These are phyloP conservation scores for Sebastes matsubarae DNA, from an alignment of 2,797 vertebrate genomes.

Conservation along the genomic window DNA sequence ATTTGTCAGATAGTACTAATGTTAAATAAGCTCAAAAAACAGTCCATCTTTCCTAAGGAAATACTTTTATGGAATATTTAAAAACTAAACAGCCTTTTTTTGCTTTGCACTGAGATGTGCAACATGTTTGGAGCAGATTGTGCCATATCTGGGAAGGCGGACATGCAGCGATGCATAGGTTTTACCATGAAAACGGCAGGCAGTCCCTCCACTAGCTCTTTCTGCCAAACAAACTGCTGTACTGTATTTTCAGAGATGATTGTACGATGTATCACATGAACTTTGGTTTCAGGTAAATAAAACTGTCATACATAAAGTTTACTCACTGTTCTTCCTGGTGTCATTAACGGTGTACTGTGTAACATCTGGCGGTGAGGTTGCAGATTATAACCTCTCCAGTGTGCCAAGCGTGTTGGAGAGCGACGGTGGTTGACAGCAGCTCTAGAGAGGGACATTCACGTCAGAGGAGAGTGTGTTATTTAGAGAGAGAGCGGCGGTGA, in stretches of 20 bases:
- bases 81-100: slow-evolving; percentile 66
- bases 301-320: slow-evolving; percentile 66
- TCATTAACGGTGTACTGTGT: not conserved
- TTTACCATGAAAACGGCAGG: slow-evolving; percentile 49
- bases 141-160: slow-evolving; percentile 52
- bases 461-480: no score
- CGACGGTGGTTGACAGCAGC: no score
- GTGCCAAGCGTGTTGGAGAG: no score
- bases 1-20: slow-evolving; percentile 62
- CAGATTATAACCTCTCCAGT: no score
- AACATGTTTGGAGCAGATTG: slow-evolving; percentile 69
- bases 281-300: slow-evolving; percentile 83
- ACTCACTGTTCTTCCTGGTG: not conserved
- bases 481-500: no score
- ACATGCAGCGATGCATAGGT: slow-evolving; percentile 39
- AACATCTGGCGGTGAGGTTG: no score
- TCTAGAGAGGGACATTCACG: no score
- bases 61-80: slow-evolving; percentile 80
- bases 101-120: slow-evolving; percentile 77
- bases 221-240: slow-evolving; percentile 71
- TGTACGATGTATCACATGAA: slow-evolving; percentile 79
- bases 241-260: slow-evolving; percentile 77
- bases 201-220: slow-evolving; percentile 58
- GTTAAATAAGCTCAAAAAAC: slow-evolving; percentile 74
- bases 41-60: slow-evolving; percentile 79